Base-by-base conservation (phyloP, 2,888 invertebrate genomes). In the Pyrrhia umbra region DNA sequence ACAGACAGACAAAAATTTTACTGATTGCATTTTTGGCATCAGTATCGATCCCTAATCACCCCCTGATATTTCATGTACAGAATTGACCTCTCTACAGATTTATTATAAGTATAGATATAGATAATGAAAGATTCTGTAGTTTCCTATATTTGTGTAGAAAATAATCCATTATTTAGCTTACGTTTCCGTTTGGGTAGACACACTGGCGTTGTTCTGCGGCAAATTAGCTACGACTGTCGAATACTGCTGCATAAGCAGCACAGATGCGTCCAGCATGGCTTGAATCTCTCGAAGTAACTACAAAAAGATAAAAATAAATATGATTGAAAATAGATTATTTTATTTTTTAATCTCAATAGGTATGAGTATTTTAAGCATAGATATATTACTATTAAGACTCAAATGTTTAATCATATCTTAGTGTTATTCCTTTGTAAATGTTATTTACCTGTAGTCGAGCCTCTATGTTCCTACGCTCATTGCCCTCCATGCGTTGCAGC, bases 221-320 rank as follows among this genome's bases (percentile, higher is more conserved):
- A 91, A 91, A 87, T 90, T 95, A 49, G 96, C 93, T 50, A 96
- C 96, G 20, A 97, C 96, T 50, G 96, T 95, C 65, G 97, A 96
- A 91, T 99, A 99, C 89, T 99, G 99, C 84, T 98, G 97, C 97
- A 99, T 98, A 94, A 99, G 97, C 50, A 98, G 95, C 66, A 98
- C 97, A 2, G 99, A 98, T 42, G 99, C 98, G 91, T 99, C 99
- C 79, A 99, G 90, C 91, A 99, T 96, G 1, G 98, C 95, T 94
- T 98, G 97, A 77, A 98, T 97, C 92, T 98, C 98, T 65, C 97
- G 96, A 52, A 98, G 94, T 83, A 97, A 95, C 95, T 97, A 92
- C 6, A 96, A 94, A 65, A 79, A 58, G 15, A n/a, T 0, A n/a
- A 2, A 43, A 43, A 20, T 21, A 6, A 18, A 3, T 0, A 13